Base-by-base conservation (phyloP, 2,113 vertebrate species). In the Dipodomys stephensi region DNA sequence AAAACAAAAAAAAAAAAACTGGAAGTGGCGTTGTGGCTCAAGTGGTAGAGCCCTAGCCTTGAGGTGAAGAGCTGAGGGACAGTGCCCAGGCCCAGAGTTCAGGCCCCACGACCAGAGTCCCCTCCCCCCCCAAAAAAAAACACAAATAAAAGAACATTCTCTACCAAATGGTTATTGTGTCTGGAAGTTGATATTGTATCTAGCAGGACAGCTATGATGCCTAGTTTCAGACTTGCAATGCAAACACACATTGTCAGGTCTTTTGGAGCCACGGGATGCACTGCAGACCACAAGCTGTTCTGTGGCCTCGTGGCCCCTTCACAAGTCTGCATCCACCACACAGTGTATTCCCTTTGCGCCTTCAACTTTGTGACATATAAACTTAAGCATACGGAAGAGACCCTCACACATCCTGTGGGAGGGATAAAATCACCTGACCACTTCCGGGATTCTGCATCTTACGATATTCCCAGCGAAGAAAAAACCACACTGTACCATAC, bases 151-250 rank as follows among this genome's bases (percentile, higher is more conserved):
- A 39, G 6, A 20, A 11, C 13, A 12, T 65, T 53, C 72, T 22
- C 96, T 94, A 88, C 91, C 97, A 85, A 57, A 0, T 10, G 23
- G 2, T 13, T 46, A 49, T 72, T 46, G 83, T 71, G 81, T 30
- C 60, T 2, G 67, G 69, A 39, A 65, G 27, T 28, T 15, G 71
- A 44, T 49, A 65, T 74, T 49, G 53, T 4, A 18, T 94, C 88
- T 87, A 53, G 88, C 81, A 89, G 92, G 16, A 23, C 22, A 27
- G 67, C 94, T 94, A 49, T n/a, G 53, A 71, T 82, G 44, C 77
- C 85, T 85, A 88, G n/a, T 76, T 83, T 67, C 53, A 88, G 84
- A 62, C 7, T 0, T 67, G 78, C 60, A 4, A 84, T 77, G 28
- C 28, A 82, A 83, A 80, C 22, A 15, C 60, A 39, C 35, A 0